Base-by-base conservation (phyloP, 1,140 invertebrate species). In the Bacillus rossius region DNA sequence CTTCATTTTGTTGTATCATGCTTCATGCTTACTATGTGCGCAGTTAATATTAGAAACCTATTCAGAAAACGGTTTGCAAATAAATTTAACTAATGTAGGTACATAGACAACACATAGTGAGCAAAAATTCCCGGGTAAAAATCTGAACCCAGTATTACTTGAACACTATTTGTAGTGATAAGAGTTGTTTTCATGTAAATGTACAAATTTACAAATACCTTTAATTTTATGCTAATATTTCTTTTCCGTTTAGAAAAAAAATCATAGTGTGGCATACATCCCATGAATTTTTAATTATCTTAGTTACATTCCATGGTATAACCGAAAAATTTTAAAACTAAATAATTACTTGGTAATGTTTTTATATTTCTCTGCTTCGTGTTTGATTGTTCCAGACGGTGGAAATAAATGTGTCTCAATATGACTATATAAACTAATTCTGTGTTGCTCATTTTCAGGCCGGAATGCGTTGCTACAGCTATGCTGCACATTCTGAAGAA, bases 401-500 rank as follows among this genome's bases (percentile, higher is more conserved):
- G 10, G 10, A 13, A 10, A 13, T 10, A 40, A 13, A n/a, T 40
- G 10, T n/a, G 10, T 10, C n/a, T 10, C 10, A 13, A 54, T 19
- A 17, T 14, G 23, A 3, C 13, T 49, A 3, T 55, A 8, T 17
- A n/a, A 17, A 17, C 23, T 8, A 37, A 8, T 8, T 17, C 22
- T 53, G 29, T 57, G 20, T 16, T 38, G 20, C 57, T 57, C 58
- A 51, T 63, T 69, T 67, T 7, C 60, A 80, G 78, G 37, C 64
- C 74, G 14, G 70, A 73, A 23, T 69, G 69, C 26, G 69, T 79
- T 2, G 77, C 78, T 2, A 70, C 75, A 49, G 75, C 75, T 16
- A 63, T 80, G 59, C 68, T 79, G 14, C 75, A 74, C 3, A 62
- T 77, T 38, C 78, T 80, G 25, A 72, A 71, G 37, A 71, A 75